phyloP scores from a whole-genome alignment of 1,140 invertebrate genomes.

The Penaeus indicus region DNA sequence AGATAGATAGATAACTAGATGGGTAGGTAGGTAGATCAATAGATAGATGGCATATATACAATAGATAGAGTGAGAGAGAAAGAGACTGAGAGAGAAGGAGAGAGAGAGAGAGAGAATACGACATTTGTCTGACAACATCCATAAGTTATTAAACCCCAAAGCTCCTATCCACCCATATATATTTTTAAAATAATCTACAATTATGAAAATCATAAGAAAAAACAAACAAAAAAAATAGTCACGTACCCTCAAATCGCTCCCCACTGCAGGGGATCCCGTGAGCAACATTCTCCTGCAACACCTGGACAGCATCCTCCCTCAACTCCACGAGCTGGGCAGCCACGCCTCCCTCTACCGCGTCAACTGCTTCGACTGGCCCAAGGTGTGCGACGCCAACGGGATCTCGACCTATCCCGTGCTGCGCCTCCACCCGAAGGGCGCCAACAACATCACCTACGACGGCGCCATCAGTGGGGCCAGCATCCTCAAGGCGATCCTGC shows the following conservation, averaged over 20 bases:
- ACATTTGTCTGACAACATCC: no score
- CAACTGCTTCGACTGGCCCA: constrained; percentile 41
- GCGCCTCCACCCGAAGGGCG: constrained; percentile 29
- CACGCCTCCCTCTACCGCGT: constrained; percentile 30
- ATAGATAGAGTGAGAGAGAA: no score
- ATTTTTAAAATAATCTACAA: no score
- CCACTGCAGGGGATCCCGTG: constrained; percentile 40
- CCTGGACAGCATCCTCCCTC: constrained; percentile 11
- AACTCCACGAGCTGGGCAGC: constrained; percentile 22
- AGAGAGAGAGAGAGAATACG: no score
- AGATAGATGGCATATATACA: no score
- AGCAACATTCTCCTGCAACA: constrained; percentile 52
- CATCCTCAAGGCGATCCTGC: constrained; percentile 36
- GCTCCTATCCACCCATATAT: no score
- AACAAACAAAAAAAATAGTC: no score
- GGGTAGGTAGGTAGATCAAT: no score
- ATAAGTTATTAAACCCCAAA: no score
- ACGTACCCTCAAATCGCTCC: not conserved
- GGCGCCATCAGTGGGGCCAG: constrained; percentile 19
- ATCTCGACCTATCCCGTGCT: constrained; percentile 35
- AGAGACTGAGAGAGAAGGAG: no score
- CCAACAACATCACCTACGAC: constrained; percentile 37
- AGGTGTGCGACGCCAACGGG: constrained; percentile 11
- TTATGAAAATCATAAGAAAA: no score
- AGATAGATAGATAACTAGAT: not conserved